These are phyloP conservation scores for Danio rerio DNA, from an alignment of 2,113 vertebrate genomes.

Conservation along the genomic window DNA sequence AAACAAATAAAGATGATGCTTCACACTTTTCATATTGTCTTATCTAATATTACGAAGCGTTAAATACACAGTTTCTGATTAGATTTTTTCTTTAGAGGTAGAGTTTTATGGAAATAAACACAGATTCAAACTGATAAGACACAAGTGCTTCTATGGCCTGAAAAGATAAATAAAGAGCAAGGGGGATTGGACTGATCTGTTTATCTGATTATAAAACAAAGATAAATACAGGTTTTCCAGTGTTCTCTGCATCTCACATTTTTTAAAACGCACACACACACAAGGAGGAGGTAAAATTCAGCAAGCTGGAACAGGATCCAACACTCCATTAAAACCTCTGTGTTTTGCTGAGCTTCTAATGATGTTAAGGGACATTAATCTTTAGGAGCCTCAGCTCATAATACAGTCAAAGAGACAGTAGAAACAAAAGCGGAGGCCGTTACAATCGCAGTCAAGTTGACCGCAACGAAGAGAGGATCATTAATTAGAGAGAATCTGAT, in stretches of 20 bases:
- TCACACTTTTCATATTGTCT: neutral
- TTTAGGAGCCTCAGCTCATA: slow-evolving; percentile 75
- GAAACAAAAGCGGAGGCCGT: slow-evolving; percentile 47
- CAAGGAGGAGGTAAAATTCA: slow-evolving; percentile 67
- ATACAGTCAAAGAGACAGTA: slow-evolving; percentile 52
- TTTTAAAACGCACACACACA: neutral
- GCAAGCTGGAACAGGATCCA: slow-evolving; percentile 71
- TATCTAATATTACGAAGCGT: slow-evolving; percentile 11
- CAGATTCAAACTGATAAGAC: slow-evolving; percentile 14
- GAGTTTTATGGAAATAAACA: slow-evolving; percentile 10
- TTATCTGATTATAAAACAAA: slow-evolving; percentile 31
- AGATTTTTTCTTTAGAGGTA: slow-evolving; percentile 3
- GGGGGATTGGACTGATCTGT: slow-evolving; percentile 31
- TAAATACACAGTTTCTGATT: neutral
- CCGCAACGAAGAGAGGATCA: slow-evolving; percentile 67
- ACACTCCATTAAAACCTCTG: slow-evolving; percentile 66
- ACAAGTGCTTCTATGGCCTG: slow-evolving; percentile 1
- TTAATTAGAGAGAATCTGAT: slow-evolving; percentile 70
- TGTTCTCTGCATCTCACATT: neutral
- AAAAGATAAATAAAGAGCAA: slow-evolving; percentile 4
- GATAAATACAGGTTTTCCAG: slow-evolving; percentile 3
- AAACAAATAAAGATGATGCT: neutral
- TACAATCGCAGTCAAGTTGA: slow-evolving; percentile 75
- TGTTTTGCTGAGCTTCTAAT: slow-evolving; percentile 67
- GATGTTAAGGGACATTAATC: slow-evolving; percentile 76